These are phyloP conservation scores for Papilio dardanus DNA, from an alignment of 1,140 invertebrate species.

Conservation along the genomic window DNA sequence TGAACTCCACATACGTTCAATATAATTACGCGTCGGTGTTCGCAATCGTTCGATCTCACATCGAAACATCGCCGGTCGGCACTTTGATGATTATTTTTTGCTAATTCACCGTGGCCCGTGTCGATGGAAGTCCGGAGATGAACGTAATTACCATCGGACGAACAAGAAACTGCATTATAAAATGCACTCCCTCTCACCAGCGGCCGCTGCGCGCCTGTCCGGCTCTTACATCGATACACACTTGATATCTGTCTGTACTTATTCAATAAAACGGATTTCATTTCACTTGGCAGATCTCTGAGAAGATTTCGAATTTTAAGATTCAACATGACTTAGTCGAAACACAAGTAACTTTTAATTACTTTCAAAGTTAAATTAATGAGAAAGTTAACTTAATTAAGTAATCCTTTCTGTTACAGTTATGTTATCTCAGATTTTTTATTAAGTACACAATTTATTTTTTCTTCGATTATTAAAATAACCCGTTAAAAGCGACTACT, in stretches of 20 bases:
- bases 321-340: background rate
- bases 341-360: background rate
- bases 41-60: constrained; percentile 32
- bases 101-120: constrained; percentile 75
- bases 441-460: background rate
- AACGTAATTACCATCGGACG: constrained; percentile 56
- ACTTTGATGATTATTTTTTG: constrained; percentile 77
- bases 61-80: constrained; percentile 36
- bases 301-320: background rate
- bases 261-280: constrained; percentile 18
- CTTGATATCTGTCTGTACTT: constrained; percentile 22
- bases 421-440: background rate
- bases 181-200: constrained; percentile 26
- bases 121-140: constrained; percentile 71
- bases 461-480: background rate
- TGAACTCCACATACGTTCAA: constrained; percentile 25
- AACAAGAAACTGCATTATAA: constrained; percentile 39
- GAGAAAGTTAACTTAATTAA: background rate
- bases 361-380: background rate
- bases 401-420: no score
- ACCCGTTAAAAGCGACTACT: background rate
- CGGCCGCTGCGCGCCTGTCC: constrained; percentile 20
- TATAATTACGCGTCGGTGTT: constrained; percentile 12
- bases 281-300: background rate
- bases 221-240: constrained; percentile 24